phyloP scores from a whole-genome alignment of 2,888 invertebrate species.

The Acanthosepion pharaonis region DNA sequence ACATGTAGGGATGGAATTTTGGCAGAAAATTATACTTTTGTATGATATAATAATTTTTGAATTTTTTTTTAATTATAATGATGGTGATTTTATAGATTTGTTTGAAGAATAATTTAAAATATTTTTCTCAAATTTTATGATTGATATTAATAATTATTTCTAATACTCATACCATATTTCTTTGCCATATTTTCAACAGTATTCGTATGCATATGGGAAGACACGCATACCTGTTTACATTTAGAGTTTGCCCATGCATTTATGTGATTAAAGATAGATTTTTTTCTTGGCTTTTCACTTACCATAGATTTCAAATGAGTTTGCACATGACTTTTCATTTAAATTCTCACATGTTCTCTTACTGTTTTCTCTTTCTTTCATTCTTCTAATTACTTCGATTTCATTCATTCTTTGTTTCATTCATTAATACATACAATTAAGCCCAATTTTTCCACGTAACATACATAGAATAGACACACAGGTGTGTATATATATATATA shows the following conservation, averaged over 20 bases:
- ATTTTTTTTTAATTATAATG: neutral
- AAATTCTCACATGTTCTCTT: neutral
- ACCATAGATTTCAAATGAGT: neutral
- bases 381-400: neutral
- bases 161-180: neutral
- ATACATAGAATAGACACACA: too few relatives aligned
- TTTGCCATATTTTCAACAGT: neutral
- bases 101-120: neutral
- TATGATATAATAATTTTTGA: neutral
- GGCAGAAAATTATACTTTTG: conserved; percentile 18
- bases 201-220: neutral
- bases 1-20: neutral
- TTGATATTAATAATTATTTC: neutral
- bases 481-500: too few relatives aligned
- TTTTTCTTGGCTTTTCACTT: neutral
- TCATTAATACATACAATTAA: too few relatives aligned
- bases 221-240: neutral
- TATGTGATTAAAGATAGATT: neutral
- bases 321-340: neutral
- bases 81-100: neutral
- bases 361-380: neutral
- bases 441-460: too few relatives aligned
- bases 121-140: neutral
- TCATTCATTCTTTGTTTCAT: neutral
- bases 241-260: neutral